Conservation (phyloP, 2,113 vertebrate species). For the Sinosuthora webbiana region DNA sequence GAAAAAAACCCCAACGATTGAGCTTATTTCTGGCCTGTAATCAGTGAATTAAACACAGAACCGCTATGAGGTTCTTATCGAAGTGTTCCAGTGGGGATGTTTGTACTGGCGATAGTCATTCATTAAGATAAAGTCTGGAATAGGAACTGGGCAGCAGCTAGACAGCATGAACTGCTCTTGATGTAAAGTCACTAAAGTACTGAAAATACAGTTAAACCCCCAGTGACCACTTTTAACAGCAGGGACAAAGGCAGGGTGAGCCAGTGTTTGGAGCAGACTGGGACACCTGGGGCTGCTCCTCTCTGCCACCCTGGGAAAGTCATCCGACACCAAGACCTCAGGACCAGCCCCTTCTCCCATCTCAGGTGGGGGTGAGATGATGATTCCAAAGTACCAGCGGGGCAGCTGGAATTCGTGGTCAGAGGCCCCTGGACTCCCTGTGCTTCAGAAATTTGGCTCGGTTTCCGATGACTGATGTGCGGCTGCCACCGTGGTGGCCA, state of each 20-base stretch:
- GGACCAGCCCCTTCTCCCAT: fast-evolving
- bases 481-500: neutral
- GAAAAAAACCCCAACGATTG: fast-evolving
- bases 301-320: neutral
- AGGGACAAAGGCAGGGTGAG: fast-evolving
- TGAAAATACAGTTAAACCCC: neutral
- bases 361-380: fast-evolving
- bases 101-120: neutral
- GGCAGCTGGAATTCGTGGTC: neutral
- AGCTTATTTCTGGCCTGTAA: neutral
- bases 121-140: neutral
- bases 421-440: neutral
- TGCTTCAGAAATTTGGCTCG: neutral
- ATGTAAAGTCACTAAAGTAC: neutral
- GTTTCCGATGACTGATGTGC: neutral
- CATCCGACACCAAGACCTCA: neutral
- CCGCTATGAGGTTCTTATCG: neutral
- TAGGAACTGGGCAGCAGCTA: neutral
- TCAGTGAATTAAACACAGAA: neutral
- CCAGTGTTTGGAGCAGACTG: neutral
- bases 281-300: neutral
- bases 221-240: fast-evolving
- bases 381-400: neutral
- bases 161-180: neutral
- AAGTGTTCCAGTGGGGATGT: neutral